These are phyloP conservation scores for Choristoneura rosaceana DNA, from an alignment of 2,888 invertebrate species.

Conservation along the genomic window DNA sequence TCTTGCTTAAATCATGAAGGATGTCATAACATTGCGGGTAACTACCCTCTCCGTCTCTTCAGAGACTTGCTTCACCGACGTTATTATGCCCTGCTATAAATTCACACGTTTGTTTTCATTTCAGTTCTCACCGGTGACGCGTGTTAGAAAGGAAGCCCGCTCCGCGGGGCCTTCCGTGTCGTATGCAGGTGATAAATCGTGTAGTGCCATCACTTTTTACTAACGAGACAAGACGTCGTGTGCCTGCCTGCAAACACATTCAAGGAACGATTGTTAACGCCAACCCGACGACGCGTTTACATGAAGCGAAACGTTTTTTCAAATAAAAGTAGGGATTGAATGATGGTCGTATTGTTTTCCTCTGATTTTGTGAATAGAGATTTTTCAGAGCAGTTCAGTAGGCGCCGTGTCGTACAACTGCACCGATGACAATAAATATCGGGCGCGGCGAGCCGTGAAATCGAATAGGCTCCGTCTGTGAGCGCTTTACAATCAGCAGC, in stretches of 20 bases:
- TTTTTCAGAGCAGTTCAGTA: constrained; percentile 83
- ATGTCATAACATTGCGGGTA: constrained; percentile 45
- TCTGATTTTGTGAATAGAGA: constrained; percentile 79
- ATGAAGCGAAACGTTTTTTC: constrained; percentile 56
- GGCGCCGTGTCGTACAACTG: constrained; percentile 83
- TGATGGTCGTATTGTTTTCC: constrained; percentile 74
- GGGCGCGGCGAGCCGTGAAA: constrained; percentile 84
- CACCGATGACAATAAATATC: constrained; percentile 86
- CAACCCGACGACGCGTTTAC: constrained; percentile 52
- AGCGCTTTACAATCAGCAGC: constrained; percentile 84
- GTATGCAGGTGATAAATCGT: constrained; percentile 81
- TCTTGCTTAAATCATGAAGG: constrained; percentile 40
- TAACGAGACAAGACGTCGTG: constrained; percentile 83
- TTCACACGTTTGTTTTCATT: constrained; percentile 66
- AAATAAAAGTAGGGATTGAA: constrained; percentile 58
- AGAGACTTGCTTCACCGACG: constrained; percentile 33
- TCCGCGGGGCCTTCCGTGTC: constrained; percentile 64
- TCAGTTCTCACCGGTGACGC: constrained; percentile 61
- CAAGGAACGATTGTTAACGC: constrained; percentile 72
- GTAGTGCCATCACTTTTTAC: constrained; percentile 76
- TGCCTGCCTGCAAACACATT: constrained; percentile 69
- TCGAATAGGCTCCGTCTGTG: constrained; percentile 85
- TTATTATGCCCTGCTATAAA: constrained; percentile 47
- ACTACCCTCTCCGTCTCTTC: constrained; percentile 40
- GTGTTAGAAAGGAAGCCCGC: constrained; percentile 65